phyloP scores from a whole-genome alignment of 2,113 vertebrate species.

The Alouatta palliata region DNA sequence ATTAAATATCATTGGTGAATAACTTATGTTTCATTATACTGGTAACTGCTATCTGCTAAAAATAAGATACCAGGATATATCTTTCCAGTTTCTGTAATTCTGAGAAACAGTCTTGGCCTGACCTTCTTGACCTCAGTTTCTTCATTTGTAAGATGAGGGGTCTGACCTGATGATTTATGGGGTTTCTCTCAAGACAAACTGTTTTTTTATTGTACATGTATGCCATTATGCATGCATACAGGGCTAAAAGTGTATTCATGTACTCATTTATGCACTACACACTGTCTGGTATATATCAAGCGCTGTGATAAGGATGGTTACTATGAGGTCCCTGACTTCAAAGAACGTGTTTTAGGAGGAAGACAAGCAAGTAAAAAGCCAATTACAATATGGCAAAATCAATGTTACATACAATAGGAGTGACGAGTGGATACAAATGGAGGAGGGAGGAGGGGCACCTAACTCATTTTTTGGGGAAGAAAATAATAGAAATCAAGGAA shows the following conservation, averaged over 20 bases:
- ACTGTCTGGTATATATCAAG: background rate
- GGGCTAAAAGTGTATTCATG: background rate
- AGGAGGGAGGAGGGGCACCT: background rate
- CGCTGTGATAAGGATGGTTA: background rate
- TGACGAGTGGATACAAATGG: no score
- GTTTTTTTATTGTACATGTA: background rate
- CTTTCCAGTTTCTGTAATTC: constrained; percentile 43
- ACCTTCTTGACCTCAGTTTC: constrained; percentile 11
- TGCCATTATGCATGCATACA: background rate
- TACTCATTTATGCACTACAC: background rate
- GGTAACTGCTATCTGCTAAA: constrained; percentile 58
- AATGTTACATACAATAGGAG: background rate
- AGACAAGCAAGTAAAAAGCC: background rate
- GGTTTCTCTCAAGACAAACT: background rate
- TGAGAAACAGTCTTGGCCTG: constrained; percentile 32
- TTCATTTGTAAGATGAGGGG: constrained; percentile 25
- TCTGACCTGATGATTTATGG: background rate
- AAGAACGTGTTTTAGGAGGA: background rate
- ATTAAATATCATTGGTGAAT: constrained; percentile 51
- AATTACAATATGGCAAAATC: background rate
- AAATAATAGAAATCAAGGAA: background rate
- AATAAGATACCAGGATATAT: constrained; percentile 44
- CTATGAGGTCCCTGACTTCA: background rate
- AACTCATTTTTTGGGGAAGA: background rate
- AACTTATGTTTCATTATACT: constrained; percentile 57